A percentile compares a stretch with the other conserved stretches of the same genome.
phyloP scores from a whole-genome alignment of 2,113 vertebrate genomes.

The Sula dactylatra region DNA sequence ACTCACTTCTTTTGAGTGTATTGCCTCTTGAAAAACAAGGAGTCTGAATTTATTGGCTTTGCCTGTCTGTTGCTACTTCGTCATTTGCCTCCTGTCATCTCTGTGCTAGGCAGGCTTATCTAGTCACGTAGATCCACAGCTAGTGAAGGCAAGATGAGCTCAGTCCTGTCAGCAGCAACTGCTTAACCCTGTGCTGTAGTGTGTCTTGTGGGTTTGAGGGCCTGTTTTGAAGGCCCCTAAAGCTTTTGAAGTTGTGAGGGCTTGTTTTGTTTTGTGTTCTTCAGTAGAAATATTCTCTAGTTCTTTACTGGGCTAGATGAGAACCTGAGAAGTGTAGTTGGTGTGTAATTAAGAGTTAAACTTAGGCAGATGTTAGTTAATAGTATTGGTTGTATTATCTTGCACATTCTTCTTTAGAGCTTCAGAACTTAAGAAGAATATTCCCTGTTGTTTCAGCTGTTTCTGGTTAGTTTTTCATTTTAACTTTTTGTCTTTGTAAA shows the following conservation, averaged over 20 bases:
- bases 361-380: not conserved
- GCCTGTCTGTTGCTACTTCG: not conserved
- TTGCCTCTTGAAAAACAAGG: not conserved
- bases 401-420: not conserved
- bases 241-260: not conserved
- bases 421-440: not conserved
- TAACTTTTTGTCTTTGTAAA: not conserved
- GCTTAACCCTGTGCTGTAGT: not conserved
- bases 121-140: not conserved
- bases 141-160: not conserved
- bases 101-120: not conserved
- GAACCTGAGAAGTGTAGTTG: not conserved
- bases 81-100: not conserved
- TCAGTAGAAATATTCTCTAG: not conserved
- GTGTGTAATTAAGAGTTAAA: not conserved
- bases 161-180: not conserved
- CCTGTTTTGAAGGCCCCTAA: not conserved
- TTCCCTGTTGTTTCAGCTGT: not conserved
- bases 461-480: slow-evolving; percentile 24
- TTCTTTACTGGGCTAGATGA: not conserved
- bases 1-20: not conserved
- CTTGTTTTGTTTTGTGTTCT: not conserved
- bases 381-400: not conserved
- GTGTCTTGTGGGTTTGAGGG: not conserved
- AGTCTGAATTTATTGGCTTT: not conserved